phyloP scores from a whole-genome alignment of 1,140 invertebrate species.

The Asbolus verrucosus region DNA sequence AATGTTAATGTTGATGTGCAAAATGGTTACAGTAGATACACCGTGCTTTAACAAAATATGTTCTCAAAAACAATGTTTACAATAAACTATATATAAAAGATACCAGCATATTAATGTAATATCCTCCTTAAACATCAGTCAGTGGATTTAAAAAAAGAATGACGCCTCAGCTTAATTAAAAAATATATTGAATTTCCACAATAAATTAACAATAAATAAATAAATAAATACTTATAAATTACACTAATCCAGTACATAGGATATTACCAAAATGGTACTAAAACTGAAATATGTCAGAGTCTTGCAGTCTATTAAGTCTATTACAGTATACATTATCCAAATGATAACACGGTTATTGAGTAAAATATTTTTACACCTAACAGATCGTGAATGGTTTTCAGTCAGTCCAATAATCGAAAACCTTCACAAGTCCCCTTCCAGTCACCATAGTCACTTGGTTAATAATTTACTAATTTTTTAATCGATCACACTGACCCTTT shows the following conservation, averaged over 20 bases:
- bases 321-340: not conserved
- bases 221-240: slow-evolving; percentile 15
- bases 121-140: too few species aligned
- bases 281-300: not conserved
- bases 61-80: too few species aligned
- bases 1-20: too few species aligned
- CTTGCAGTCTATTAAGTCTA: slow-evolving; percentile 34
- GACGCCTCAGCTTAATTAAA: slow-evolving; percentile 1
- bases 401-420: slow-evolving; percentile 14
- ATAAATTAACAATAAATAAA: slow-evolving; percentile 33
- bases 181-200: slow-evolving; percentile 21
- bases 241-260: too few species aligned
- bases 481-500: not conserved
- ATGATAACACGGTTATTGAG: not conserved
- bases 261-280: too few species aligned
- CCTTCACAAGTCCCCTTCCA: slow-evolving; percentile 21
- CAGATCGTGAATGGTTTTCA: not conserved
- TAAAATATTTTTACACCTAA: not conserved
- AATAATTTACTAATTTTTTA: slow-evolving; percentile 14
- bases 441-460: slow-evolving; percentile 16
- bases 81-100: too few species aligned
- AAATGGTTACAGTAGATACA: too few species aligned
- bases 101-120: too few species aligned
- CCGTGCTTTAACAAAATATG: too few species aligned
- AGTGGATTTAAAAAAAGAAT: too few species aligned